Evolutionary conservation across 2,113 vertebrate genomes (phyloP), one percentile per base, ranked within the genome.

Genomic region (Thymallus thymallus): DNA sequence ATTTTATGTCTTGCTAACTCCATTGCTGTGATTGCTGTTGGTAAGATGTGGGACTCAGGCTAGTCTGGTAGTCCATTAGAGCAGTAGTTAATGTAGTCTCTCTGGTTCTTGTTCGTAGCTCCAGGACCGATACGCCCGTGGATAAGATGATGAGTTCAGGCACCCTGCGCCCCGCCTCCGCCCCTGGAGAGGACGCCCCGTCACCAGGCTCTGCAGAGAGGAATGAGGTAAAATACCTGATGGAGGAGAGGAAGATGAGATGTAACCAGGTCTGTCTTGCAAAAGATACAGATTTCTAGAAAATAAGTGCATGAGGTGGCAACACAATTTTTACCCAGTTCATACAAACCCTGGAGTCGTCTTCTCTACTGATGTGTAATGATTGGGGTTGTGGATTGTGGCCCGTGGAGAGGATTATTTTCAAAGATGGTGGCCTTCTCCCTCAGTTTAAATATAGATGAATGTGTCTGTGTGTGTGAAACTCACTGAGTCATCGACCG

Each of bases 81-180:
- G 20, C 9, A 67, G 2, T 22, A 1, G 20, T 23, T 24, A 18
- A 18, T 64, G 29, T 45, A 24, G 45, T 45, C 13, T 72, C 73
- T 68, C 23, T 75, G 48, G 16, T 51, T 51, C 48, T 51, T 51
- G 14, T 2, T 51, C 22, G 60, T 66, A 94, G 93, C 72, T 92
- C 91, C 18, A 94, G 93, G 86, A 98, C 96, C 46, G 97, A 99
- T 74, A 98, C 98, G 20, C 98, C 98, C 0, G 93, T 96, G 83
- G 96, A 98, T 85, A 90, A 91, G 55, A 96, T 93, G 91, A 64
- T 96, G 90, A 88, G 84, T 45, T 95, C 95, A 30, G 85, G 78
- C 71, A 92, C 78, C 91, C 88, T 84, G 82, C 90, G 91, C 70
- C 93, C 92, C 0, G 90, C 72, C 30, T 89, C 94, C 13, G 96